phyloP scores from a whole-genome alignment of 2,797 vertebrate genomes.

The Petrocephalus sullivani region DNA sequence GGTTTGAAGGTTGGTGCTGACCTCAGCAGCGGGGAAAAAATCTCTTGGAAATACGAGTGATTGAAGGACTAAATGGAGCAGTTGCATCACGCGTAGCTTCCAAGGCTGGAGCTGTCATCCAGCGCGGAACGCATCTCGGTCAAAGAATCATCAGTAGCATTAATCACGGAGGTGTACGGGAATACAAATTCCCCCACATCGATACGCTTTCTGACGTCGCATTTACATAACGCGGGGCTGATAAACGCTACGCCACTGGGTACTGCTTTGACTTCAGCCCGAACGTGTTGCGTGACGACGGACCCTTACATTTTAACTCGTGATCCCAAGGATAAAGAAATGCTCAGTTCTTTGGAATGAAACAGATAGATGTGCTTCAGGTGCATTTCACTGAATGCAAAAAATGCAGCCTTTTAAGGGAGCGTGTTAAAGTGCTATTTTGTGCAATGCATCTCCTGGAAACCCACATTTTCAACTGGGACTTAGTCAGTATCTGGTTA shows the following conservation, averaged over 20 bases:
- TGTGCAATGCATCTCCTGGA: not conserved
- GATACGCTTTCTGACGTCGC: not conserved
- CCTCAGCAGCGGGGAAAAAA: not conserved
- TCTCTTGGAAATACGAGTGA: constrained; percentile 10
- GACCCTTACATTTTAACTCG: not conserved
- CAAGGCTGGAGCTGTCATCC: constrained; percentile 12
- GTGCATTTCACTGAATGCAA: not conserved
- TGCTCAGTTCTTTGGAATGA: not conserved
- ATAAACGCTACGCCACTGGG: not conserved
- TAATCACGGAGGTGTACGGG: not conserved
- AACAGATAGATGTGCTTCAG: not conserved
- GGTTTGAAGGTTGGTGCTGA: not conserved
- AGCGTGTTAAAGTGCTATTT: not conserved
- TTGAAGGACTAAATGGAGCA: constrained; percentile 13
- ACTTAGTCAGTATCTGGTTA: not conserved
- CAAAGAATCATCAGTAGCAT: constrained; percentile 1
- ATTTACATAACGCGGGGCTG: not conserved
- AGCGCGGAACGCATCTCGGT: not conserved
- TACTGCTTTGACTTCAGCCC: not conserved
- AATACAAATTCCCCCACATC: not conserved
- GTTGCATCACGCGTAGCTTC: constrained; percentile 9
- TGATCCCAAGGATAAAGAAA: not conserved
- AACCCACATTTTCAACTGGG: not conserved
- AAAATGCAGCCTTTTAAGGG: not conserved
- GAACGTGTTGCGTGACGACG: not conserved